phyloP scores from a whole-genome alignment of 2,797 vertebrate species.

The Mus spretus region DNA sequence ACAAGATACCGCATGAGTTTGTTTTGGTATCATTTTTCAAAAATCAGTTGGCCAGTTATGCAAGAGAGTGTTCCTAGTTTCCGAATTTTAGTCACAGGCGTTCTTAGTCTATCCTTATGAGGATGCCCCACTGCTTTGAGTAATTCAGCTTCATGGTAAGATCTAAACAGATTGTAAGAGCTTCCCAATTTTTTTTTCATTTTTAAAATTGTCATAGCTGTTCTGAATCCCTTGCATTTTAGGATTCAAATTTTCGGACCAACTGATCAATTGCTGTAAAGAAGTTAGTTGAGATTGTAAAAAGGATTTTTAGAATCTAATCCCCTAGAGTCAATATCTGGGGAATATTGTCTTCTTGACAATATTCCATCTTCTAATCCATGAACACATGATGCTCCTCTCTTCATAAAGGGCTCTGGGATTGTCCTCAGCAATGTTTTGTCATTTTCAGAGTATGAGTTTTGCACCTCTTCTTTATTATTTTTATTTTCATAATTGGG shows the following conservation, averaged over 20 bases:
- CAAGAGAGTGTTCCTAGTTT: not conserved
- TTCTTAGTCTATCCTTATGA: not conserved
- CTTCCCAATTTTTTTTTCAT: conserved; percentile 17
- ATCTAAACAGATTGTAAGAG: not conserved
- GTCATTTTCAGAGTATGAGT: not conserved
- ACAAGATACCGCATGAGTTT: not conserved
- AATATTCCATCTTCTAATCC: not conserved
- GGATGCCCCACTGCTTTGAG: not conserved
- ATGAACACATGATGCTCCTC: not conserved
- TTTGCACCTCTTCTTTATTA: not conserved
- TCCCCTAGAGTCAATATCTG: not conserved
- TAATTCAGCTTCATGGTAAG: not conserved
- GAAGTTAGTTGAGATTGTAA: not conserved
- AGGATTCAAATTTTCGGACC: conserved; percentile 23
- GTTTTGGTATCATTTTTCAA: conserved; percentile 2
- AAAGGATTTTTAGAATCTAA: conserved; percentile 7
- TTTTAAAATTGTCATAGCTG: conserved; percentile 32
- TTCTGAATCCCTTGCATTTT: conserved; percentile 32
- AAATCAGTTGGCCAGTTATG: not conserved
- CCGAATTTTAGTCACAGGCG: not conserved
- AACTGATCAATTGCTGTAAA: conserved; percentile 22
- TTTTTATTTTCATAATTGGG: conserved; percentile 12
- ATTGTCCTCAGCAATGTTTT: conserved; percentile 23
- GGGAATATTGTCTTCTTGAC: not conserved
- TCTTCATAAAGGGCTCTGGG: not conserved